phyloP scores from a whole-genome alignment of 2,888 invertebrate genomes.

The Teinopalpus imperialis region DNA sequence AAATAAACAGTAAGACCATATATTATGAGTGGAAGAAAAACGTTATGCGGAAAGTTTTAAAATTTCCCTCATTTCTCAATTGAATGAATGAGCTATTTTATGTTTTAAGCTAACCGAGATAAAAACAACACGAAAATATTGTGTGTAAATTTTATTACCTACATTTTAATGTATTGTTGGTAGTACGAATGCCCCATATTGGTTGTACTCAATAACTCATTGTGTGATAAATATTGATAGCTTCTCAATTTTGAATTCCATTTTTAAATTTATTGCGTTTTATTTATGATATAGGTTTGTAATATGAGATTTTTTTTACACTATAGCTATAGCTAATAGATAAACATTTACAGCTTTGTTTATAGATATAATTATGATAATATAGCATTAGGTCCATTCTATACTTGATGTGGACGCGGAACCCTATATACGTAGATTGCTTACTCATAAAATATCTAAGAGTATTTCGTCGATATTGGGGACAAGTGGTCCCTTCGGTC shows the following conservation, averaged over 20 bases:
- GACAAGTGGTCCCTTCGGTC: conserved; percentile 40
- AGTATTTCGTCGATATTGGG: conserved; percentile 34
- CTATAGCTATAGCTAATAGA: too few relatives aligned
- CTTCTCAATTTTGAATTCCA: conserved; percentile 21
- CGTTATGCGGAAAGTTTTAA: conserved; percentile 24
- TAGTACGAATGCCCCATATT: conserved; percentile 17
- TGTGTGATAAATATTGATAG: conserved; percentile 15
- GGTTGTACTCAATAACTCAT: conserved; percentile 10
- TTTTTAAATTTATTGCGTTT: too few relatives aligned
- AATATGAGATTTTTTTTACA: too few relatives aligned
- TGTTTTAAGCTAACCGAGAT: conserved; percentile 15
- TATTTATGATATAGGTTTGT: too few relatives aligned
- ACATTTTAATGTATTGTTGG: conserved; percentile 6
- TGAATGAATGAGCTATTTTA: conserved; percentile 28
- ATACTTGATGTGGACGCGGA: too few relatives aligned
- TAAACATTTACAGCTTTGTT: too few relatives aligned
- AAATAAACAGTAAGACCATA: conserved; percentile 12
- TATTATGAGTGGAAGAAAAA: conserved; percentile 13
- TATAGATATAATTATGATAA: too few relatives aligned
- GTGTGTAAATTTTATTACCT: conserved; percentile 7
- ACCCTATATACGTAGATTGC: too few relatives aligned
- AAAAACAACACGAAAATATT: conserved; percentile 22
- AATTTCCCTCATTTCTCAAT: conserved; percentile 29
- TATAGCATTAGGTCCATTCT: too few relatives aligned
- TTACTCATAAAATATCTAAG: too few relatives aligned